Percentiles rank a stretch among this genome's conserved stretches.
phyloP scores from a whole-genome alignment of 2,888 invertebrate genomes.

The Eudasyphora cyanicolor region DNA sequence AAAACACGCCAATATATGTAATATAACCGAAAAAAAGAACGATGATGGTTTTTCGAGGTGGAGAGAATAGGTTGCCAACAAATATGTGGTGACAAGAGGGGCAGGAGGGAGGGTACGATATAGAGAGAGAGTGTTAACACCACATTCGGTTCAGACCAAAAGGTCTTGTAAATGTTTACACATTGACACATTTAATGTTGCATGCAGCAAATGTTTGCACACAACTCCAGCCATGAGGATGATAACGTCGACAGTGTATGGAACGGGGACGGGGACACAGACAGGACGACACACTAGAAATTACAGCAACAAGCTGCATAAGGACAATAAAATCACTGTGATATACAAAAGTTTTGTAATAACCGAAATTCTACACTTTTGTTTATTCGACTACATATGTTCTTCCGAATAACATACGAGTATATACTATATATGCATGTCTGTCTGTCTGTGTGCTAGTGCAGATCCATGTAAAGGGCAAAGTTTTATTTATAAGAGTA shows the following conservation, averaged over 20 bases:
- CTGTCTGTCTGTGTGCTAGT: background rate
- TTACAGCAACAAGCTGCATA: constrained; percentile 25
- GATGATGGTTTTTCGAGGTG: background rate
- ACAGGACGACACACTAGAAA: background rate
- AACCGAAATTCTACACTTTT: constrained; percentile 25
- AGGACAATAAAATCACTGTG: constrained; percentile 23
- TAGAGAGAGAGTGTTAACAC: background rate
- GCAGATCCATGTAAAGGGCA: background rate
- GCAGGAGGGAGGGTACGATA: background rate
- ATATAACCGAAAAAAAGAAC: background rate
- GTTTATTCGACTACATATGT: constrained; percentile 19
- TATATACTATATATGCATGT: background rate
- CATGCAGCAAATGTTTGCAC: constrained; percentile 47
- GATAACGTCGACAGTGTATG: background rate
- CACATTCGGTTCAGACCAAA: constrained; percentile 17
- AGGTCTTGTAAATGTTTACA: constrained; percentile 58
- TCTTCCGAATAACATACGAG: no score
- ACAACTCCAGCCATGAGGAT: constrained; percentile 3
- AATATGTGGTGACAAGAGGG: background rate
- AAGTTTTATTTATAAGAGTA: constrained; percentile 12
- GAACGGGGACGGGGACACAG: background rate
- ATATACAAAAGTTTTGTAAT: constrained; percentile 45
- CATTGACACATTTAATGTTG: constrained; percentile 61
- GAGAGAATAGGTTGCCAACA: constrained; percentile 17
- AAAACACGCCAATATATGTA: no score